These are phyloP conservation scores for Melinaea marsaeus DNA, from an alignment of 2,888 invertebrate genomes.

Conservation along the genomic window DNA sequence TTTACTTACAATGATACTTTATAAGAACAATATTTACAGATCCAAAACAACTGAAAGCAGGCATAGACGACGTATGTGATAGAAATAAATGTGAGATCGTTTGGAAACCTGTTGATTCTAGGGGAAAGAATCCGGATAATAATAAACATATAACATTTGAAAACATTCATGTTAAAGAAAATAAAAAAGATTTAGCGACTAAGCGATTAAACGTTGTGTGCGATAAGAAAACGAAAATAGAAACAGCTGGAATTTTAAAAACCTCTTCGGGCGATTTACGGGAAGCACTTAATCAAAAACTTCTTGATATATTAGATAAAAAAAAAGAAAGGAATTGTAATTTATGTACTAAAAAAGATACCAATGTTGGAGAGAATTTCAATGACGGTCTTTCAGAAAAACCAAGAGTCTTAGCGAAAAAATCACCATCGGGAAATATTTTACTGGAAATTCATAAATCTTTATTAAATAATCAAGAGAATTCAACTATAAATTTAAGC, in stretches of 20 bases:
- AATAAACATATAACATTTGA: slow-evolving; percentile 4
- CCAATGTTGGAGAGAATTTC: slow-evolving; percentile 36
- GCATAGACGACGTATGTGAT: slow-evolving; percentile 31
- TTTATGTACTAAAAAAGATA: slow-evolving; percentile 36
- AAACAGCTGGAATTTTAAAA: slow-evolving; percentile 35
- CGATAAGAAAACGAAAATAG: slow-evolving; percentile 24
- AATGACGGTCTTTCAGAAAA: slow-evolving; percentile 18
- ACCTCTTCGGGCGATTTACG: slow-evolving; percentile 41
- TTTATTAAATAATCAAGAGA: slow-evolving; percentile 2
- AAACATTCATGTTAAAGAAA: slow-evolving; percentile 3
- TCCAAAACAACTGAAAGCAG: slow-evolving; percentile 45
- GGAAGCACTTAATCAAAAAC: slow-evolving; percentile 44
- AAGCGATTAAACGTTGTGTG: slow-evolving; percentile 24
- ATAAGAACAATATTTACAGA: slow-evolving; percentile 44
- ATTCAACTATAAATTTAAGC: neutral
- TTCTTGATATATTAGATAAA: slow-evolving; percentile 40
- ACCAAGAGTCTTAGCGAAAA: slow-evolving; percentile 20
- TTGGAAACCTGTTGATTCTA: slow-evolving; percentile 17
- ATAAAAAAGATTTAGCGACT: neutral
- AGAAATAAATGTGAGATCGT: slow-evolving; percentile 27
- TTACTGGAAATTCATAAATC: slow-evolving; percentile 6
- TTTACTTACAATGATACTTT: slow-evolving; percentile 2
- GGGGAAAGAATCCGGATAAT: slow-evolving; percentile 8
- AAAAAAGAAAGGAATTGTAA: slow-evolving; percentile 35
- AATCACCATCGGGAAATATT: slow-evolving; percentile 22